Evolutionary conservation across 2,113 vertebrate species (phyloP).

Genomic region (Silurus asotus): DNA sequence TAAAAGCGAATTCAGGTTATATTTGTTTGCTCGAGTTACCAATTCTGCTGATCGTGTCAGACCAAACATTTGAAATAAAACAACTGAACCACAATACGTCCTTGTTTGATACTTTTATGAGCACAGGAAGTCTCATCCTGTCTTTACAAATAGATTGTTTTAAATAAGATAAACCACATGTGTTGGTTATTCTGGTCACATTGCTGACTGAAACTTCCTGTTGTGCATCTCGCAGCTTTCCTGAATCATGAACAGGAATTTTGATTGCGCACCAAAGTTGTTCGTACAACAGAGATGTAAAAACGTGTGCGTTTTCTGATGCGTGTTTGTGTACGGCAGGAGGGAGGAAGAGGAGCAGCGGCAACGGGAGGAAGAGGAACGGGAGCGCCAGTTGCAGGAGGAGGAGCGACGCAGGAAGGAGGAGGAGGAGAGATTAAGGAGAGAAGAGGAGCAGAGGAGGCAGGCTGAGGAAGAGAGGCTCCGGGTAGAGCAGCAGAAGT

Average conservation of each 20-base stretch:
- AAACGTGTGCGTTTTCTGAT: not conserved
- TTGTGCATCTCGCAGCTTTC: not conserved
- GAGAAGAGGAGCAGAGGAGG: conserved; percentile 88
- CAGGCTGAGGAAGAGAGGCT: conserved; percentile 89
- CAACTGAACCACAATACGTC: not conserved
- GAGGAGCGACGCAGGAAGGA: conserved; percentile 84
- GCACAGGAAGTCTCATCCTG: not conserved
- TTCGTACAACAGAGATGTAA: not conserved
- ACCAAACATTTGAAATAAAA: not conserved
- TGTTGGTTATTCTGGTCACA: no score
- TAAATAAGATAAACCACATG: not conserved
- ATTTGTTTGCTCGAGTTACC: not conserved
- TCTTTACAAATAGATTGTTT: not conserved
- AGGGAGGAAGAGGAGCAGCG: conserved; percentile 90
- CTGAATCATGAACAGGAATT: not conserved
- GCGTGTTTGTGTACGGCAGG: conserved; percentile 66
- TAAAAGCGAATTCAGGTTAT: not conserved
- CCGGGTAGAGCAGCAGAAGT: conserved; percentile 97
- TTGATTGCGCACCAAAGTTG: not conserved
- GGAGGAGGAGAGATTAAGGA: conserved; percentile 83
- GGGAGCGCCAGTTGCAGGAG: conserved; percentile 83
- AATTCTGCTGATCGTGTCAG: not conserved
- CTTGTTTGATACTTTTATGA: not conserved
- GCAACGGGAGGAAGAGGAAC: conserved; percentile 86
- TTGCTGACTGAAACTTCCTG: not conserved